Evolutionary conservation across 2,888 invertebrate genomes (phyloP).

Genomic region (Amphipyra berbera): DNA sequence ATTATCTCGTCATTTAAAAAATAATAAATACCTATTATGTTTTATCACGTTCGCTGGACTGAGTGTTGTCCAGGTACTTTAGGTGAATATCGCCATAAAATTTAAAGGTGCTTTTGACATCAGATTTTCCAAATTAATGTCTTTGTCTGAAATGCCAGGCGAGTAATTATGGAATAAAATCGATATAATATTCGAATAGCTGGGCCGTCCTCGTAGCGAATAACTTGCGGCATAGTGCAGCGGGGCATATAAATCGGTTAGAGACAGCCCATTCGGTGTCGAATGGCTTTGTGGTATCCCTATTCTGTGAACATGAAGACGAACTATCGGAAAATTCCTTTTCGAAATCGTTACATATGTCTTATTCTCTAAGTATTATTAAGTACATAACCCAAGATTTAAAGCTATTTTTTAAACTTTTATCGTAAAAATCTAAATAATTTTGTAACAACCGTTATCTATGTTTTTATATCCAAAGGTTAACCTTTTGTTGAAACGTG

Average conservation of each 20-base stretch:
- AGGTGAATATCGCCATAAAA: conserved; percentile 56
- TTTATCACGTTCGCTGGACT: conserved; percentile 52
- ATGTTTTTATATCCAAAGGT: too few relatives aligned
- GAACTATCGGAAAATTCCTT: conserved; percentile 45
- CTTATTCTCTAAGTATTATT: not conserved
- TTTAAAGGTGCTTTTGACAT: conserved; percentile 58
- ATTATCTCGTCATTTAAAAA: conserved; percentile 74
- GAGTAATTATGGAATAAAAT: conserved; percentile 55
- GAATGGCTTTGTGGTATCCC: conserved; percentile 69
- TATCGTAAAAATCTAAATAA: not conserved
- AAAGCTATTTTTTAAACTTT: not conserved
- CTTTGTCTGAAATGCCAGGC: conserved; percentile 53
- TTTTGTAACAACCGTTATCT: too few relatives aligned
- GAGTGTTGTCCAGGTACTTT: conserved; percentile 53
- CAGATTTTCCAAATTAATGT: conserved; percentile 59
- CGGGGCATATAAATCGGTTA: conserved; percentile 77
- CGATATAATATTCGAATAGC: conserved; percentile 58
- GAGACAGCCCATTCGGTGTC: conserved; percentile 81
- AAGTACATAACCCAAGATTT: not conserved
- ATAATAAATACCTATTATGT: conserved; percentile 62
- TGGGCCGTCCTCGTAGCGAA: conserved; percentile 65
- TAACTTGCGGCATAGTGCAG: conserved; percentile 70
- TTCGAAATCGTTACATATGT: conserved; percentile 13
- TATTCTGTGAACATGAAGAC: conserved; percentile 67
- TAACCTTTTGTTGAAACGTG: too few relatives aligned